A percentile compares a stretch with the other conserved stretches of the same genome.
Conservation (phyloP, 2,888 invertebrate species). For the Ormyrus rosae region DNA sequence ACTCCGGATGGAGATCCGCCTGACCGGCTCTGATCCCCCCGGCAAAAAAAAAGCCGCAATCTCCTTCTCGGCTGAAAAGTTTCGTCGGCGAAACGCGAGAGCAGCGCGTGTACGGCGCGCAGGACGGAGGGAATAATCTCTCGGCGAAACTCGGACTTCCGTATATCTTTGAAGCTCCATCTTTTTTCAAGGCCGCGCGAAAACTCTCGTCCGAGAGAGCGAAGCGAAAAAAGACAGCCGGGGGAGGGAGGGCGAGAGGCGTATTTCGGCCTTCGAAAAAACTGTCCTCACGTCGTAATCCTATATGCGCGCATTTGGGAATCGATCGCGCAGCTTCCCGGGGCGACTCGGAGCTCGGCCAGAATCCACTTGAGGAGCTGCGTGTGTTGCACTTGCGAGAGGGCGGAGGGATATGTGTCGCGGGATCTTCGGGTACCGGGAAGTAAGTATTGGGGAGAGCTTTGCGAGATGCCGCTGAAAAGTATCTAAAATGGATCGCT, state of each 20-base stretch:
- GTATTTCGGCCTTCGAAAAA: constrained; percentile 24
- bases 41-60: constrained; percentile 8
- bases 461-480: too few relatives aligned
- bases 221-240: neutral
- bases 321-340: constrained; percentile 17
- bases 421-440: too few relatives aligned
- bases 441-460: too few relatives aligned
- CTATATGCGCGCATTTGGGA: constrained; percentile 26
- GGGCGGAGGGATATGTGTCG: neutral
- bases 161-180: constrained; percentile 33
- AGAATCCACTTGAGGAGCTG: constrained; percentile 42
- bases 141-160: neutral
- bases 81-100: constrained; percentile 28
- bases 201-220: neutral
- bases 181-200: constrained; percentile 15
- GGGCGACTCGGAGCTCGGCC: neutral
- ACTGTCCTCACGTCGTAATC: constrained; percentile 9
- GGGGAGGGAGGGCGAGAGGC: too few relatives aligned
- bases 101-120: neutral
- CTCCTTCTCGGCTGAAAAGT: constrained; percentile 11
- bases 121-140: neutral
- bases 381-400: neutral
- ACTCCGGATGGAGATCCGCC: too few relatives aligned
- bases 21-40: too few relatives aligned
- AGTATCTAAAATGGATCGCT: too few relatives aligned